Percentiles rank a stretch among this genome's conserved stretches.
Conservation (phyloP, 2,797 vertebrate species). For the Poeciliopsis paucimaculata region DNA sequence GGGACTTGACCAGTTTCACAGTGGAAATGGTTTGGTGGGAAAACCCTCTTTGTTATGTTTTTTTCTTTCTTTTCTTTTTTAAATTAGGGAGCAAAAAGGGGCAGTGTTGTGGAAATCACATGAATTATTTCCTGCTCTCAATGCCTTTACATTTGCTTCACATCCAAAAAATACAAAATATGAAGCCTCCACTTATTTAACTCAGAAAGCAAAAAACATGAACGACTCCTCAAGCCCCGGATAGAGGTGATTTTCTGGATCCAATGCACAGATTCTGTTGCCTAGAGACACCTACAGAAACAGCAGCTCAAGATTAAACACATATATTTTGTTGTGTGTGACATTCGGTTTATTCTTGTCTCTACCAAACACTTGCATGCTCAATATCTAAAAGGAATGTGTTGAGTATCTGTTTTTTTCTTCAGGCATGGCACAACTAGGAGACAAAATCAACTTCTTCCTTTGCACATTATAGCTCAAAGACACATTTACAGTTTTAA, state of each 20-base stretch:
- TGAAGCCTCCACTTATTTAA: not conserved
- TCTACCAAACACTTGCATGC: constrained; percentile 69
- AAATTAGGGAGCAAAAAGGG: not conserved
- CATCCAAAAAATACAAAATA: not conserved
- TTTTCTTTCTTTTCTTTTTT: not conserved
- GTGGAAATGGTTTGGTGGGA: not conserved
- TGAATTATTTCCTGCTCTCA: not conserved
- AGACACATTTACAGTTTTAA: constrained; percentile 67
- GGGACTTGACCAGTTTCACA: not conserved
- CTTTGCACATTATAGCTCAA: constrained; percentile 65
- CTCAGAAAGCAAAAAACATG: constrained; percentile 15
- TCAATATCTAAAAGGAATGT: constrained; percentile 69
- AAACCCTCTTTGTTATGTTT: not conserved
- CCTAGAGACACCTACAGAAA: constrained; percentile 67
- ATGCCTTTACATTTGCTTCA: not conserved
- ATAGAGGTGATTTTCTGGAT: constrained; percentile 39
- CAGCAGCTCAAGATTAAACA: constrained; percentile 38
- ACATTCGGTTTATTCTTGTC: constrained; percentile 52
- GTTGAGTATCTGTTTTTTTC: constrained; percentile 49
- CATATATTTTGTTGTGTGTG: constrained; percentile 29
- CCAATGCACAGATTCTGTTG: constrained; percentile 73
- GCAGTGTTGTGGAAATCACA: not conserved
- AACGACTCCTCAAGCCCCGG: constrained; percentile 11
- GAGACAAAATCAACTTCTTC: constrained; percentile 39
- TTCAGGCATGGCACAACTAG: constrained; percentile 43